These are phyloP conservation scores for Aporrectodea caliginosa DNA, from an alignment of 1,140 invertebrate species.

Conservation along the genomic window DNA sequence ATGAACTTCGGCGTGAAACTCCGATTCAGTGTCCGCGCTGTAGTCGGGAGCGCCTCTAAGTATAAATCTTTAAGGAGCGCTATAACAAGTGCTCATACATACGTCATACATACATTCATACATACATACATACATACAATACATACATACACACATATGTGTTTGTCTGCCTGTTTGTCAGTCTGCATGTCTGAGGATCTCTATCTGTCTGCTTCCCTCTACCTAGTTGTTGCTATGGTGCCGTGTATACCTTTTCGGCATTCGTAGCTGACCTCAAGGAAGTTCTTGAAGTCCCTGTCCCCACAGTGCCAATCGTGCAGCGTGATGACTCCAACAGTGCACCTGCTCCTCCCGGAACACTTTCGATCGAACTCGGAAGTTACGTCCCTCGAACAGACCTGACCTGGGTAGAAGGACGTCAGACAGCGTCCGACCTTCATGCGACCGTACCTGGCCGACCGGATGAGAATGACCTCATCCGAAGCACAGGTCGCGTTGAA, in stretches of 20 bases:
- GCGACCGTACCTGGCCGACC: conserved; percentile 25
- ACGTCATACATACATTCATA: no score
- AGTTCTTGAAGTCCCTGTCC: conserved; percentile 27
- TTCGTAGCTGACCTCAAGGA: conserved; percentile 14
- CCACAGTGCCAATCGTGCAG: conserved; percentile 28
- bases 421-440: conserved; percentile 26
- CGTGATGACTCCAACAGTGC: conserved; percentile 17
- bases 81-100: no score
- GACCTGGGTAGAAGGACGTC: conserved; percentile 19
- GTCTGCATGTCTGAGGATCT: no score
- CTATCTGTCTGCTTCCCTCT: no score
- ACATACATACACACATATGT: no score
- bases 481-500: conserved; percentile 26
- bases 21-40: no score
- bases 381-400: conserved; percentile 23
- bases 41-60: no score
- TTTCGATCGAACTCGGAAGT: conserved; percentile 17
- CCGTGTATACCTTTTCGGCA: conserved; percentile 34
- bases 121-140: no score
- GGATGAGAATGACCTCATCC: conserved; percentile 21
- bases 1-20: no score
- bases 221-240: no score
- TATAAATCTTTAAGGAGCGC: no score
- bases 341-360: conserved; percentile 21
- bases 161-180: no score